Evolutionary conservation across 1,140 invertebrate genomes (phyloP).

Genomic region (Atta colombica): DNA sequence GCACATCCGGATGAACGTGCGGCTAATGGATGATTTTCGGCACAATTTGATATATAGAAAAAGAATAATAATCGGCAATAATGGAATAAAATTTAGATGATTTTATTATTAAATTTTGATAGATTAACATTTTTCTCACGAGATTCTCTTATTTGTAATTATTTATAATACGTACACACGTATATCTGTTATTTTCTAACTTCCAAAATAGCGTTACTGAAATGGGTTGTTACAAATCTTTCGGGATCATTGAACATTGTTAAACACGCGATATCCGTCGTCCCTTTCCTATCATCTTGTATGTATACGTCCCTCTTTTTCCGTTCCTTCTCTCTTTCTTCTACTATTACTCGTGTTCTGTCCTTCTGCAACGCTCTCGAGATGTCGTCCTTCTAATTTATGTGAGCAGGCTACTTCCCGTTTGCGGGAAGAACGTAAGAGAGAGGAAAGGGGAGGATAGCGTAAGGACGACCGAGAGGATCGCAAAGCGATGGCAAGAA

Average conservation of each 20-base stretch:
- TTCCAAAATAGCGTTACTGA: background rate
- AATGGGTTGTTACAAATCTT: slow-evolving; percentile 22
- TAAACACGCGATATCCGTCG: slow-evolving; percentile 35
- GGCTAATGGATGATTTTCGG: background rate
- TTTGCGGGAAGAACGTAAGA: slow-evolving; percentile 69
- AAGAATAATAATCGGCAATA: background rate
- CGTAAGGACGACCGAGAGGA: slow-evolving; percentile 6
- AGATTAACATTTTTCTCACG: no score
- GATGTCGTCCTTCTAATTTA: slow-evolving; percentile 82
- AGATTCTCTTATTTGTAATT: background rate
- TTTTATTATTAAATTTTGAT: background rate
- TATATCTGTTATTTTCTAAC: background rate
- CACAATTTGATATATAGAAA: background rate
- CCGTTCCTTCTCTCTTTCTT: slow-evolving; percentile 21
- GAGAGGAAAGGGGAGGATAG: background rate
- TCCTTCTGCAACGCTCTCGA: slow-evolving; percentile 75
- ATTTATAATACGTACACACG: background rate
- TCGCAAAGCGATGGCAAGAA: slow-evolving; percentile 2
- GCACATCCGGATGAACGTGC: background rate
- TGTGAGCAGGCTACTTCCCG: slow-evolving; percentile 82
- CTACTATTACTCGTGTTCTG: slow-evolving; percentile 58
- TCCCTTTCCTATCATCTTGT: slow-evolving; percentile 26
- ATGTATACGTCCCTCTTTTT: slow-evolving; percentile 10
- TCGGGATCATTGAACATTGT: slow-evolving; percentile 53
- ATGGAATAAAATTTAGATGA: background rate